Percentiles rank a stretch among this genome's conserved stretches.
phyloP scores from a whole-genome alignment of 2,113 vertebrate species.

The Eclectus roratus region DNA sequence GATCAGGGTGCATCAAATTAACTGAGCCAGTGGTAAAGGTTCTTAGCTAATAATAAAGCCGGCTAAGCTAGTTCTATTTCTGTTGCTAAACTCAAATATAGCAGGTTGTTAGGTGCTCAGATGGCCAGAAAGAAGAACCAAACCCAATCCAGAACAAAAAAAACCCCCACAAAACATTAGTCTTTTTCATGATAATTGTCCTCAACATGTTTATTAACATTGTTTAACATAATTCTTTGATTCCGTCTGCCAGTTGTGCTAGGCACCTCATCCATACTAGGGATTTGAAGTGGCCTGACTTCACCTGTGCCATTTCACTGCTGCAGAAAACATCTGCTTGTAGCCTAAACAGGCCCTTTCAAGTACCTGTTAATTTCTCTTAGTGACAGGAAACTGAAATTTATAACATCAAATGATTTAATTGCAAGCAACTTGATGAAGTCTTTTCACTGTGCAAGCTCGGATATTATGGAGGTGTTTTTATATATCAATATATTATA shows the following conservation, averaged over 20 bases:
- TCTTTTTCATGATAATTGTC: neutral
- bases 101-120: neutral
- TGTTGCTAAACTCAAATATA: neutral
- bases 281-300: neutral
- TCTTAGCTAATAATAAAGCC: neutral
- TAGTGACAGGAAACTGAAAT: neutral
- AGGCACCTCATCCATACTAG: neutral
- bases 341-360: neutral
- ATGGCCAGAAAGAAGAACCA: neutral
- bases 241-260: neutral
- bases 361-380: neutral
- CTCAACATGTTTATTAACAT: neutral
- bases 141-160: neutral
- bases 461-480: neutral
- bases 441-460: neutral
- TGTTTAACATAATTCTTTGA: neutral
- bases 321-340: neutral
- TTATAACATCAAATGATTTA: neutral
- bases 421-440: neutral
- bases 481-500: neutral
- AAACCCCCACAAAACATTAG: neutral
- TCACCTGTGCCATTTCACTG: neutral
- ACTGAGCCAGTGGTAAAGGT: fast-evolving
- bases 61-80: neutral
- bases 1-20: neutral